Base-by-base conservation (phyloP, 2,113 vertebrate genomes). In the Anseranas semipalmata region DNA sequence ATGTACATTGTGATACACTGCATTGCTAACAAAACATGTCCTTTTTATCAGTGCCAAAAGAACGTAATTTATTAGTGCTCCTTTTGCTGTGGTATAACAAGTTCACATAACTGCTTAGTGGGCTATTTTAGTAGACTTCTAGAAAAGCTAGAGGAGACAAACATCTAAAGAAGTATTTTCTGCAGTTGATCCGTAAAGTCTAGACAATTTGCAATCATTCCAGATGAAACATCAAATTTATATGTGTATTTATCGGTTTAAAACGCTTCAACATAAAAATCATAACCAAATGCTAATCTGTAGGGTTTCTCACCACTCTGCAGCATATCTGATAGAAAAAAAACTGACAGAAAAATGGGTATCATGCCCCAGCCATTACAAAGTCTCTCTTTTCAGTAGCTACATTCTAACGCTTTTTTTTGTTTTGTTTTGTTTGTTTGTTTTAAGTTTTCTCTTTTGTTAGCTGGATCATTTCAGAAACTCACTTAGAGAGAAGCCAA, bases 1-100 rank as follows among this genome's bases (percentile, higher is more conserved):
- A 39, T 1, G 1, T 45, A 24, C 60, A 41, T 41, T 39, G 24
- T 52, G 43, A 18, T 33, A 78, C 0, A 0, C 39, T 90, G 72
- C 33, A 52, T 27, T 62, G 24, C 20, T 76, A 89, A 75, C 8
- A 30, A 27, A 59, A 24, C 18, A 55, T 17, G 24, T 55, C 52
- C 67, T 78, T 58, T 63, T 56, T 67, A 59, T 27, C 43, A 59
- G 17, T 30, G 25, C 9, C 35, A 45, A 70, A 83, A 62, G 45
- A 65, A 41, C 30, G 32, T 6, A 28, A 30, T 19, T 32, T 78
- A 18, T 58, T 60, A 70, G 37, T 24, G n/a, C 5, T 37, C 14
- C 35, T 73, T 83, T 68, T 65, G 39, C 62, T 48, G 60, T 1
- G 0, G 15, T 35, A 50, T 46, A 65, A 45, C 37, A 56, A 74